Percentiles rank a stretch among this genome's conserved stretches.
phyloP scores from a whole-genome alignment of 2,113 vertebrate genomes.

The Callaeas wilsoni region DNA sequence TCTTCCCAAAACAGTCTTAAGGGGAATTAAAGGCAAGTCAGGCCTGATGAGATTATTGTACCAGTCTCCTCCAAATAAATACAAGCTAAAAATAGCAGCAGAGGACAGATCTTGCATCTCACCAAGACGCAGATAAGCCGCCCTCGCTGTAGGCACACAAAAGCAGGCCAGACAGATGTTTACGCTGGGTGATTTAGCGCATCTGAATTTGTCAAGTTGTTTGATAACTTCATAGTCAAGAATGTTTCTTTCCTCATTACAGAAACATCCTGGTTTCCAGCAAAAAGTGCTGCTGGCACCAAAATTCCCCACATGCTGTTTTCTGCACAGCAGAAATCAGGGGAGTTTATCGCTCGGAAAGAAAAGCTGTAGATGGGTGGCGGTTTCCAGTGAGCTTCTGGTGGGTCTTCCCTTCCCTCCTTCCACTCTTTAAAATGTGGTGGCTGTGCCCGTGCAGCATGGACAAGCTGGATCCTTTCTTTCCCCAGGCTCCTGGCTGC shows the following conservation, averaged over 20 bases:
- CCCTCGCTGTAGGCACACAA: neutral
- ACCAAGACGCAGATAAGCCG: neutral
- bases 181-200: neutral
- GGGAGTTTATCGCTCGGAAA: neutral
- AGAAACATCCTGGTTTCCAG: slow-evolving; percentile 32
- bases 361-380: neutral
- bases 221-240: slow-evolving; percentile 34
- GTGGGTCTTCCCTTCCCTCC: neutral
- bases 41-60: neutral
- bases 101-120: neutral
- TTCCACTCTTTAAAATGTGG: neutral
- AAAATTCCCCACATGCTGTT: neutral
- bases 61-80: slow-evolving; percentile 1
- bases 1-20: neutral
- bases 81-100: slow-evolving; percentile 15
- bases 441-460: neutral
- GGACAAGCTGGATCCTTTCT: neutral
- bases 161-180: slow-evolving; percentile 31
- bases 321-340: neutral
- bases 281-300: neutral
- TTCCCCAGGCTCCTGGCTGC: neutral
- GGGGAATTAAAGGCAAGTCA: neutral
- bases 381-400: neutral
- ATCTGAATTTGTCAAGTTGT: slow-evolving; percentile 44
- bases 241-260: neutral